Evolutionary conservation across 1,140 invertebrate genomes (phyloP).

Genomic region (Berghia stephanieae): DNA sequence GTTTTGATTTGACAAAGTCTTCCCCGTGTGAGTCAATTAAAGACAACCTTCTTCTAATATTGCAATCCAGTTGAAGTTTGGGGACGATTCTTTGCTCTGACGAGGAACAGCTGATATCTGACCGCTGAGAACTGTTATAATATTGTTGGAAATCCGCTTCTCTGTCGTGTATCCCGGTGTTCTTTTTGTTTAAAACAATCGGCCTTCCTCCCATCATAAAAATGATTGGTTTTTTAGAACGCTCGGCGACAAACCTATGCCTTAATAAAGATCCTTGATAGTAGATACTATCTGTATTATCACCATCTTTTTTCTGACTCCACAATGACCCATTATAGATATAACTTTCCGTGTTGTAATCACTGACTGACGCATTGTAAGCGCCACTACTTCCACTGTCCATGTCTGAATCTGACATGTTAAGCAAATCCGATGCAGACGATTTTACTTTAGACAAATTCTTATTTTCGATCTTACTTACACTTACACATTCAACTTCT

Average conservation of each 20-base stretch:
- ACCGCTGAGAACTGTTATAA: no score
- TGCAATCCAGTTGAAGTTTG: no score
- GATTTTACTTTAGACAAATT: neutral
- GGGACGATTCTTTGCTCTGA: no score
- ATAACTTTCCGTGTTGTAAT: conserved; percentile 13
- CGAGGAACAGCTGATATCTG: no score
- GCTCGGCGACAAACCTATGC: neutral
- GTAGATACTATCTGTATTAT: no score
- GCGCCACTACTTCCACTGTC: neutral
- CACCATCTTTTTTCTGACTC: neutral
- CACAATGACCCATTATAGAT: conserved; percentile 24
- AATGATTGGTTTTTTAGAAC: neutral
- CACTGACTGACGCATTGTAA: conserved; percentile 13
- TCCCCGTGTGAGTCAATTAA: no score
- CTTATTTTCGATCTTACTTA: neutral
- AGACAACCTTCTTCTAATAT: no score
- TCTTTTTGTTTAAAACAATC: neutral
- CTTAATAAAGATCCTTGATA: no score
- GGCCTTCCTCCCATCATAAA: conserved; percentile 3
- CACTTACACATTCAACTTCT: neutral
- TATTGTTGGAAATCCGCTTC: no score
- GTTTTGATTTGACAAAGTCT: no score
- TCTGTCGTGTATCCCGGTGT: neutral
- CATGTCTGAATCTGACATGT: neutral
- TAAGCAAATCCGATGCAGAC: neutral